A percentile compares a stretch with the other conserved stretches of the same genome.
Conservation (phyloP, 1,140 invertebrate species). For the Dendroctonus valens region DNA sequence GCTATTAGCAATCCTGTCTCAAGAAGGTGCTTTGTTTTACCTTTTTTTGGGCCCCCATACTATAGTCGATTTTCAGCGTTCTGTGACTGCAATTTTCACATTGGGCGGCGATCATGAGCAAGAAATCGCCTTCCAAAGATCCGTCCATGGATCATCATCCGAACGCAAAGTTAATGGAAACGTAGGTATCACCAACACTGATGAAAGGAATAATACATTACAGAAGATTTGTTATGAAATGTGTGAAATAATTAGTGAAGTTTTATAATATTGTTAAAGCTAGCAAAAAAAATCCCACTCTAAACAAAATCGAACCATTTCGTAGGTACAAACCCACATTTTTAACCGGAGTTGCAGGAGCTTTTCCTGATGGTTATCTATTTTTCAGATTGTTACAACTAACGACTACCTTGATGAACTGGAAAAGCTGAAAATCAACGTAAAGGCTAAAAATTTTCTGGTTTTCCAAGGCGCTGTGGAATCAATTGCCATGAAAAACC, state of each 20-base stretch:
- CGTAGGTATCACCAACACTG: slow-evolving; percentile 54
- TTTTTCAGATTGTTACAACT: slow-evolving; percentile 73
- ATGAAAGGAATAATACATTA: slow-evolving; percentile 32
- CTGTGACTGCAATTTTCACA: slow-evolving; percentile 91
- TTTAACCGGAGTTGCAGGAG: background rate
- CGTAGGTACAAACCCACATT: slow-evolving; percentile 1
- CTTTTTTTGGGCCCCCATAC: background rate
- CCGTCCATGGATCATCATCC: slow-evolving; percentile 89
- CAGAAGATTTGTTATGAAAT: slow-evolving; percentile 41
- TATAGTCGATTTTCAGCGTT: slow-evolving; percentile 57
- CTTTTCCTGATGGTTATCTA: background rate
- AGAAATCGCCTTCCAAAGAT: slow-evolving; percentile 87
- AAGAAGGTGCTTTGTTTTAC: slow-evolving; percentile 58
- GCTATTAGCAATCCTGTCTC: slow-evolving; percentile 91
- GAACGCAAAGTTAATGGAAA: slow-evolving; percentile 94
- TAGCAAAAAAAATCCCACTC: slow-evolving; percentile 42
- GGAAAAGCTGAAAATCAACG: slow-evolving; percentile 95
- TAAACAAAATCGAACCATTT: slow-evolving; percentile 14
- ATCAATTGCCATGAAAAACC: slow-evolving; percentile 99
- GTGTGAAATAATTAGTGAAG: no score
- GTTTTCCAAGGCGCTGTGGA: slow-evolving; percentile 99
- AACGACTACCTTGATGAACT: slow-evolving; percentile 85
- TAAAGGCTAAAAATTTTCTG: slow-evolving; percentile 98
- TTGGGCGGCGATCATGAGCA: slow-evolving; percentile 68
- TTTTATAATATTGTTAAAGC: no score